These are phyloP conservation scores for Alentia gelatinosa DNA, from an alignment of 2,888 invertebrate species.

Conservation along the genomic window DNA sequence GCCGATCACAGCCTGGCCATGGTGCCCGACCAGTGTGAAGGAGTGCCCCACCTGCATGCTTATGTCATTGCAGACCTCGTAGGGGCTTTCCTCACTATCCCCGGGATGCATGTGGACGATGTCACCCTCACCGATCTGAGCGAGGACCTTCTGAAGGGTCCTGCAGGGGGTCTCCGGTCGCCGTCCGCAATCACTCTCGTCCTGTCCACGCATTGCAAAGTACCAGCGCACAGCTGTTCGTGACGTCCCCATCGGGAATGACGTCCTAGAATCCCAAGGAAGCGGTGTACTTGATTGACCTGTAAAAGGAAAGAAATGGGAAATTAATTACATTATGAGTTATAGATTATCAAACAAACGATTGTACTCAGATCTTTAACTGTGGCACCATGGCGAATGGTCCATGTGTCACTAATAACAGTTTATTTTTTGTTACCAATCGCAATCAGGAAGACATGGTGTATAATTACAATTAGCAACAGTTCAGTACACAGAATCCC, in stretches of 20 bases:
- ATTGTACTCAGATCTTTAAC: neutral
- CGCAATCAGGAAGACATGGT: too few species aligned
- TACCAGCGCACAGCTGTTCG: neutral
- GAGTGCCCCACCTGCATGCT: conserved; percentile 23
- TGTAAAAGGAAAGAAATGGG: neutral
- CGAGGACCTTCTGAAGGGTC: conserved; percentile 31
- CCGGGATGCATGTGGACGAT: neutral
- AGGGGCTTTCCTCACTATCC: neutral
- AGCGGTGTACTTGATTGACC: neutral
- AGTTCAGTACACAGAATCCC: too few species aligned
- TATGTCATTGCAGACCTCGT: conserved; percentile 17
- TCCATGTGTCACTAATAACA: too few species aligned
- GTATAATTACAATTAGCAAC: too few species aligned
- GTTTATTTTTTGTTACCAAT: too few species aligned
- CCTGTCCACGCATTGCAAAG: neutral
- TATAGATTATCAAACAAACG: neutral
- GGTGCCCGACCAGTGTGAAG: conserved; percentile 3
- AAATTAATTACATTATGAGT: neutral
- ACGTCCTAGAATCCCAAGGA: neutral
- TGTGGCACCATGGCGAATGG: too few species aligned
- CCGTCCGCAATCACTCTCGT: conserved; percentile 32
- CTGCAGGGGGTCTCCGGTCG: neutral
- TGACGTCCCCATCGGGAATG: neutral
- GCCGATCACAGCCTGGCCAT: neutral
- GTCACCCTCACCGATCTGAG: conserved; percentile 36